A percentile compares a stretch with the other conserved stretches of the same genome.
phyloP scores from a whole-genome alignment of 2,113 vertebrate genomes.

The Electrona antarctica region DNA sequence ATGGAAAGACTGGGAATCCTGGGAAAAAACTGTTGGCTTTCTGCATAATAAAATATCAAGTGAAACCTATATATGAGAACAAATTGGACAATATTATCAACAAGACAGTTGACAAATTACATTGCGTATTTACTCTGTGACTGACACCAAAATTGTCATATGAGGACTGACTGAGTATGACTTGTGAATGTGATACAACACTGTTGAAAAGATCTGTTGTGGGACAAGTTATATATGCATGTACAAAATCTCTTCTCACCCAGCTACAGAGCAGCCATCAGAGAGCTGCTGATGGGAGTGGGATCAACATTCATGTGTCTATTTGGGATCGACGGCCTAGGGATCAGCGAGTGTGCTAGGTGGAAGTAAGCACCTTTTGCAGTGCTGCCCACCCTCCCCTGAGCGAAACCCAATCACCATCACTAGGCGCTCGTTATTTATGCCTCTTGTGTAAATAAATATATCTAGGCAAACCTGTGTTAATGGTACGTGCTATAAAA shows the following conservation, averaged over 20 bases:
- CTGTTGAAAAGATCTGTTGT: not conserved
- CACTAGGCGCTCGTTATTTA: slow-evolving; percentile 74
- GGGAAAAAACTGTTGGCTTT: slow-evolving; percentile 45
- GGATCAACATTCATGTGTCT: slow-evolving; percentile 62
- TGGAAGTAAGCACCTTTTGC: slow-evolving; percentile 54
- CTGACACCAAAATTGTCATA: not conserved
- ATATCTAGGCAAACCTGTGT: slow-evolving; percentile 79
- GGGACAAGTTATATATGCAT: not conserved
- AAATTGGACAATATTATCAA: slow-evolving; percentile 34
- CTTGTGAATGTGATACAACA: not conserved
- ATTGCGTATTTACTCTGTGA: slow-evolving; percentile 3
- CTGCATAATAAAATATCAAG: slow-evolving; percentile 6
- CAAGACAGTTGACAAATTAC: not conserved
- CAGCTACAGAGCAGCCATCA: slow-evolving; percentile 7
- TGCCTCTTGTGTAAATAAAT: slow-evolving; percentile 84
- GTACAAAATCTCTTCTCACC: slow-evolving; percentile 12
- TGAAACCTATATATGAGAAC: slow-evolving; percentile 24
- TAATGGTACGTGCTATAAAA: slow-evolving; percentile 79
- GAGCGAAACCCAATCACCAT: slow-evolving; percentile 74
- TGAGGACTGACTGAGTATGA: not conserved
- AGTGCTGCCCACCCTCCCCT: slow-evolving; percentile 10
- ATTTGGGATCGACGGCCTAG: slow-evolving; percentile 59
- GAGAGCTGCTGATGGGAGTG: slow-evolving; percentile 12
- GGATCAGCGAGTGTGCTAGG: slow-evolving; percentile 53
- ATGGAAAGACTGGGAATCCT: slow-evolving; percentile 9